Evolutionary conservation across 2,797 vertebrate genomes (phyloP), one percentile per base, ranked within the genome.

Genomic region (Lerista edwardsae): DNA sequence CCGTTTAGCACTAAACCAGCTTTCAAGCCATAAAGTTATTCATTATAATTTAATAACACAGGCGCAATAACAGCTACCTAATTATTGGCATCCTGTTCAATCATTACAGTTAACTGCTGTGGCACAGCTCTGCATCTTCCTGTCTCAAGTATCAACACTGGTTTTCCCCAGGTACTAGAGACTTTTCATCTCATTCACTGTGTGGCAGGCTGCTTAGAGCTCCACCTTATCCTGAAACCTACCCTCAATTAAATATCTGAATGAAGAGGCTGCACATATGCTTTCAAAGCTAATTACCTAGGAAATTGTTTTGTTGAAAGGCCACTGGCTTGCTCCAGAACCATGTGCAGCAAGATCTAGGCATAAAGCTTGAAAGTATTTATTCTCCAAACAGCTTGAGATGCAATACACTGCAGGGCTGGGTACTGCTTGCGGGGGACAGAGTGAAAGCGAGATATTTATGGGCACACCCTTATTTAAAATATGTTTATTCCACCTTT

Each of bases 41-140:
- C 68, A 68, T 68, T 79, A 57, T 82, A 78, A 88, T 82, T 47
- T 64, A 80, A 59, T 41, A 78, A 75, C 36, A 62, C 21, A 72
- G 31, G 67, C 25, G 25, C 68, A 80, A 84, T 68, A 67, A 78
- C 44, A 27, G 29, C 27, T 79, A 73, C 34, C 57, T 74, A 73
- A 86, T 47, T 79, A 72, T 55, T 23, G 8, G 15, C 76, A 25
- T 51, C 55, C 65, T 8, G 6, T 64, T 29, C 71, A 80, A 69
- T 79, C 71, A 75, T 44, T 71, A 57, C 41, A 41, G 29, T 62
- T 39, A 75, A 55, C 69, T 57, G 41, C 67, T 73, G 39, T 29
- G 31, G 36, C 39, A 36, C 47, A 44, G 14, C 36, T 69, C 44
- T 84, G 57, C 74, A 72, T 9, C 61, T 64, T 39, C 59, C 57